Evolutionary conservation across 2,797 vertebrate species (phyloP), one percentile per base, ranked within the genome.

Genomic region (Sphenodon punctatus): DNA sequence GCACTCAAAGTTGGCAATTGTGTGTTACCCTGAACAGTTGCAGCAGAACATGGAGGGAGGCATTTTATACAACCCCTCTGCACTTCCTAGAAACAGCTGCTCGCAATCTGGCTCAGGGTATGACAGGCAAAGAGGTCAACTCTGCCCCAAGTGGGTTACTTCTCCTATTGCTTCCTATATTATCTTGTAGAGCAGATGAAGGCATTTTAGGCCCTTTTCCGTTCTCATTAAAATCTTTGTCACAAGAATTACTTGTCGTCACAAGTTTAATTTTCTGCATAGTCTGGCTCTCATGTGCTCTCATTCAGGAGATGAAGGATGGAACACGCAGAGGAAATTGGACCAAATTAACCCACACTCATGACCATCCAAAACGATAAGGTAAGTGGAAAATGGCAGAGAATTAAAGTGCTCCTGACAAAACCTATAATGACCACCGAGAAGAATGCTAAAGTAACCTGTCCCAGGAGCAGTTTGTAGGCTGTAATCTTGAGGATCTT

Each of bases 351-450:
- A 90, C 92, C 88, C 67, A 76, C 82, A 93, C 85, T 86, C 88
- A 76, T 86, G 85, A 90, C 84, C 80, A 71, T 83, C 74, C 80
- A 83, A 86, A 92, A 93, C 75, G 88, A 91, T 63, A 92, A 88
- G 75, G 91, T 80, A 90, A 78, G 90, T 68, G 76, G 76, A 36
- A 92, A 90, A 90, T 88, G 90, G 92, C 92, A 93, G 88, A 73
- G 85, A 91, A 92, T 88, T 89, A 92, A 93, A 91, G 74, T 53
- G 32, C 51, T 92, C 89, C 85, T 91, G 90, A 92, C 90, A 93
- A 91, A 90, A 92, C 74, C 63, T 82, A 43, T 92, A 91, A 92
- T 90, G 85, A 91, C 85, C 89, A 92, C 78, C 68, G 88, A 80
- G 86, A 86, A 82, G n/a, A 39, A 39, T 56, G 86, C 63, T 64